phyloP scores from a whole-genome alignment of 2,113 vertebrate species.

The Calyptomena viridis region DNA sequence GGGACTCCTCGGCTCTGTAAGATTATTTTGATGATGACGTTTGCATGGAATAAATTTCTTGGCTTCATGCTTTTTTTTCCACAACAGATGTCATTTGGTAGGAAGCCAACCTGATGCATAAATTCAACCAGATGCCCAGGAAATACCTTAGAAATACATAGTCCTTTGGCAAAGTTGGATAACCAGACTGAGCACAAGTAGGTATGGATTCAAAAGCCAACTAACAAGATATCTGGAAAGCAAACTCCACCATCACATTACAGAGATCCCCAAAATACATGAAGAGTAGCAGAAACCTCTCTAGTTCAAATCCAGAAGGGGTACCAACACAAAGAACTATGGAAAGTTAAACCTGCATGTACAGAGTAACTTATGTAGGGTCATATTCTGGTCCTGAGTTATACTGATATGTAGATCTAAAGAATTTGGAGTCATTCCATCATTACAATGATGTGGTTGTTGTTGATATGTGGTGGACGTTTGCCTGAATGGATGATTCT shows the following conservation, averaged over 20 bases:
- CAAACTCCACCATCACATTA: not conserved
- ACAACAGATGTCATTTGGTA: slow-evolving; percentile 22
- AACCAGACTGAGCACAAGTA: not conserved
- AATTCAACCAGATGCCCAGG: slow-evolving; percentile 32
- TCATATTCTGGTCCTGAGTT: not conserved
- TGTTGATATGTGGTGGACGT: not conserved
- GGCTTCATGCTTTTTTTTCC: not conserved
- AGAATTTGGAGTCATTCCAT: not conserved
- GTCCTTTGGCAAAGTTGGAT: not conserved
- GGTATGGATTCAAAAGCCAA: not conserved
- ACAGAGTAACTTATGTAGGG: not conserved
- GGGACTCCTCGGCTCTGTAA: not conserved
- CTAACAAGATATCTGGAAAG: not conserved
- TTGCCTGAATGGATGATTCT: not conserved
- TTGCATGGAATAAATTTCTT: slow-evolving; percentile 1
- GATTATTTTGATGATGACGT: not conserved
- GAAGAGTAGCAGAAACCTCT: not conserved
- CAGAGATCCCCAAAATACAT: not conserved
- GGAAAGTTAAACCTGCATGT: not conserved
- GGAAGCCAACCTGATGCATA: not conserved
- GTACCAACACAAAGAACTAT: not conserved
- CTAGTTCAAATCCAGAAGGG: not conserved
- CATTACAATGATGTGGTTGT: not conserved
- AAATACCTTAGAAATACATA: slow-evolving; percentile 4
- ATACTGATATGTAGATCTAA: not conserved